These are phyloP conservation scores for Pogonomyrmex barbatus DNA, from an alignment of 1,140 invertebrate genomes.

Conservation along the genomic window DNA sequence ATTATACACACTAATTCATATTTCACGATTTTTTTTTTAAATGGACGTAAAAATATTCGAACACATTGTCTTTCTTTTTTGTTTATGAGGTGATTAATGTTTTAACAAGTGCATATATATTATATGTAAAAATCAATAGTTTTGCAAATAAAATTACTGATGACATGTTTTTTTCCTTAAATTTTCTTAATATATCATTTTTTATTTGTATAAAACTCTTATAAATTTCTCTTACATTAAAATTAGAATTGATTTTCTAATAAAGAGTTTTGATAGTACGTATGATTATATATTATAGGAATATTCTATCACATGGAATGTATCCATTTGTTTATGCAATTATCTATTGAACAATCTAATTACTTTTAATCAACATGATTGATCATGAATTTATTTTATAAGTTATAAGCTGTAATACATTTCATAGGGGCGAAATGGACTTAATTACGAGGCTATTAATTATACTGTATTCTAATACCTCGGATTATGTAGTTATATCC, in stretches of 20 bases:
- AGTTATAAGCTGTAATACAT: conserved; percentile 1
- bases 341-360: not conserved
- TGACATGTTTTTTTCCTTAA: not conserved
- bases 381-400: conserved; percentile 18
- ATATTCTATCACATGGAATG: not conserved
- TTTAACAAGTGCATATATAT: not conserved
- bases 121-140: not conserved
- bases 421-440: not conserved
- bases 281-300: not conserved
- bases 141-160: not conserved
- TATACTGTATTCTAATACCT: conserved; percentile 11
- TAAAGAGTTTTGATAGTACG: not conserved
- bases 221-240: not conserved
- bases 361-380: conserved; percentile 10
- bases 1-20: not conserved
- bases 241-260: not conserved
- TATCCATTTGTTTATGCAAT: not conserved
- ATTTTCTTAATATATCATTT: not conserved
- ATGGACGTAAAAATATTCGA: not conserved
- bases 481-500: conserved; percentile 20
- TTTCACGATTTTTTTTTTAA: not conserved
- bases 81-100: not conserved
- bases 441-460: conserved; percentile 33
- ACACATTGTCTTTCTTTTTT: not conserved
- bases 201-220: not conserved